phyloP scores from a whole-genome alignment of 2,797 vertebrate species.

The Ceyx erithaca region DNA sequence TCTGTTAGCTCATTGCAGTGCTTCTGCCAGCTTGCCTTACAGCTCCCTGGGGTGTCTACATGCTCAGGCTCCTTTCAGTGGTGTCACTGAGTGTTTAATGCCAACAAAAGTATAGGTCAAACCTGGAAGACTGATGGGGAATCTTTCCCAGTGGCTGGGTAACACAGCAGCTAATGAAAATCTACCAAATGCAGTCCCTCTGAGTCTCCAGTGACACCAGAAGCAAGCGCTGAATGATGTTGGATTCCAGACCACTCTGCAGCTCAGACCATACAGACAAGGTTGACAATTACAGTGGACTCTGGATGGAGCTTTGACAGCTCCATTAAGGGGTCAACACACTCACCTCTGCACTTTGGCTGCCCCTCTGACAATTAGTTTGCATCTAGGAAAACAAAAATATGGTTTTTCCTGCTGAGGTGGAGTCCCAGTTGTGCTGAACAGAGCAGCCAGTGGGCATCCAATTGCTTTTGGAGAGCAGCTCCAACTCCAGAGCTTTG shows the following conservation, averaged over 20 bases:
- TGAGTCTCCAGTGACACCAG: background rate
- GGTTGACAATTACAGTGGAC: fast-evolving
- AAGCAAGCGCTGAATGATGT: background rate
- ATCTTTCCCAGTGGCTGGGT: background rate
- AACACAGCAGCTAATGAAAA: background rate
- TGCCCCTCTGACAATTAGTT: background rate
- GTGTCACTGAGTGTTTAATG: background rate
- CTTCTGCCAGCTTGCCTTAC: background rate
- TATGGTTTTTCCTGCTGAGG: background rate
- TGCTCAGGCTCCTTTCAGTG: background rate
- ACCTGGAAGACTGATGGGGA: background rate
- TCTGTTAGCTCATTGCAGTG: background rate
- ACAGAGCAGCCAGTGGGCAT: background rate
- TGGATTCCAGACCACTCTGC: background rate
- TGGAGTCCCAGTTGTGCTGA: background rate
- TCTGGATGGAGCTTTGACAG: background rate
- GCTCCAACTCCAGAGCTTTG: background rate
- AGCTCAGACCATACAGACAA: background rate
- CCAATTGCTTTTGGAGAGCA: background rate
- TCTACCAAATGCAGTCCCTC: background rate
- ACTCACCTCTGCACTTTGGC: background rate
- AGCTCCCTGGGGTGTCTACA: background rate
- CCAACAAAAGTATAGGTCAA: background rate
- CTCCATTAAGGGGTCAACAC: background rate
- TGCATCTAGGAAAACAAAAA: background rate